Conservation (phyloP, 2,888 invertebrate species). For the Platypus cylindrus region DNA sequence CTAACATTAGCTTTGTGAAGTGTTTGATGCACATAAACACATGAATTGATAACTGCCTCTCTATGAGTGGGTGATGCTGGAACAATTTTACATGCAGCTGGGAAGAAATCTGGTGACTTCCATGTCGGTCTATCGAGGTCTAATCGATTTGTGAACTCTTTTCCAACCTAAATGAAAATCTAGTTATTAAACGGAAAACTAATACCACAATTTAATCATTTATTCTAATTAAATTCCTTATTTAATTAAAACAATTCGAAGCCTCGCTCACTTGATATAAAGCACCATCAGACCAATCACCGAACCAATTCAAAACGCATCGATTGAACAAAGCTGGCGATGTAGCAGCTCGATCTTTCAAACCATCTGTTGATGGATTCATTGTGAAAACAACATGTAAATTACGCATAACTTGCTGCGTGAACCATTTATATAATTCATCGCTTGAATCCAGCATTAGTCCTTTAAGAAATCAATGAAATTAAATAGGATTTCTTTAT, state of each 20-base stretch:
- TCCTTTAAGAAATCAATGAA: slow-evolving; percentile 31
- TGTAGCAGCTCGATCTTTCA: slow-evolving; percentile 96
- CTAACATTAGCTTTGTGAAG: slow-evolving; percentile 88
- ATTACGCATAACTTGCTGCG: slow-evolving; percentile 97
- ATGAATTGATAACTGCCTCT: slow-evolving; percentile 96
- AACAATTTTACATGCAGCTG: slow-evolving; percentile 68
- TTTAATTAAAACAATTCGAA: too few species aligned
- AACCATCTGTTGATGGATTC: slow-evolving; percentile 97
- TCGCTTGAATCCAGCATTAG: slow-evolving; percentile 97
- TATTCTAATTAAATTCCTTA: too few species aligned
- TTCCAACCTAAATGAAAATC: slow-evolving; percentile 52
- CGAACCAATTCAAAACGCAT: slow-evolving; percentile 99
- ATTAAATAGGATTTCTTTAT: slow-evolving; percentile 3
- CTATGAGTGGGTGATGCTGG: slow-evolving; percentile 67
- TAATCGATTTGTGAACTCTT: slow-evolving; percentile 90
- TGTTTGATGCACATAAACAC: slow-evolving; percentile 96
- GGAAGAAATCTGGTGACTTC: slow-evolving; percentile 81
- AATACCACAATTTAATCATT: not conserved
- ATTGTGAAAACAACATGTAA: slow-evolving; percentile 99
- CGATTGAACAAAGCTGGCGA: slow-evolving; percentile 98
- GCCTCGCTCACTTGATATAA: slow-evolving; percentile 58
- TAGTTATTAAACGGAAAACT: not conserved
- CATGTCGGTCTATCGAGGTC: slow-evolving; percentile 85
- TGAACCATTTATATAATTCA: slow-evolving; percentile 99
- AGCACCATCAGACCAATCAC: slow-evolving; percentile 97